Evolutionary conservation across 37 sponge, comb jelly and placozoan genomes (phyloP).

Genomic region (Spongilla lacustris): DNA sequence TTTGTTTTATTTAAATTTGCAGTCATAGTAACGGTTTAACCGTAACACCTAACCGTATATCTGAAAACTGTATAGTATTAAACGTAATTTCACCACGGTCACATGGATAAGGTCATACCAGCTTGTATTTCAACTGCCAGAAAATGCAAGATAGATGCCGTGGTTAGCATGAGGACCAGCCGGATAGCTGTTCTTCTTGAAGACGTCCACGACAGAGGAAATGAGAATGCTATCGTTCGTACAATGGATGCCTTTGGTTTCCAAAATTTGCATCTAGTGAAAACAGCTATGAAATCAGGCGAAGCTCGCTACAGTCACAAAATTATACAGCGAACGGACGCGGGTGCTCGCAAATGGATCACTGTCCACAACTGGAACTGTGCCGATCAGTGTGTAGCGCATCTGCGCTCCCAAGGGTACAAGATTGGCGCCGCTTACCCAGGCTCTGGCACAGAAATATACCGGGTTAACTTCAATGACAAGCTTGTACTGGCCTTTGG

Average conservation of each 20-base stretch:
- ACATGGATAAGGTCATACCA: neutral
- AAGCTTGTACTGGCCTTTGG: constrained; percentile 74
- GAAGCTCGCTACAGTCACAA: neutral
- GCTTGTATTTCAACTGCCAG: constrained; percentile 36
- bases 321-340: constrained; percentile 56
- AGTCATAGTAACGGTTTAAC: neutral
- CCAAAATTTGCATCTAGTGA: constrained; percentile 44
- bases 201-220: constrained; percentile 55
- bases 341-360: constrained; percentile 70
- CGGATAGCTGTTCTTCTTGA: constrained; percentile 65
- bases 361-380: constrained; percentile 45
- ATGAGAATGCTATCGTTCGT: constrained; percentile 69
- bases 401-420: constrained; percentile 43
- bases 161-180: constrained; percentile 41
- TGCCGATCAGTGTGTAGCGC: constrained; percentile 28
- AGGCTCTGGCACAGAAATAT: neutral
- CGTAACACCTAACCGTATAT: neutral
- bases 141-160: constrained; percentile 41
- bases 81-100: neutral
- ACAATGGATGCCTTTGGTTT: constrained; percentile 82
- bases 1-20: neutral
- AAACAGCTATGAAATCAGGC: neutral
- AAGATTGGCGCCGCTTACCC: constrained; percentile 41
- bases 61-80: neutral
- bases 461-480: constrained; percentile 28